These are phyloP conservation scores for Entelurus aequoreus DNA, from an alignment of 2,113 vertebrate species.

Conservation along the genomic window DNA sequence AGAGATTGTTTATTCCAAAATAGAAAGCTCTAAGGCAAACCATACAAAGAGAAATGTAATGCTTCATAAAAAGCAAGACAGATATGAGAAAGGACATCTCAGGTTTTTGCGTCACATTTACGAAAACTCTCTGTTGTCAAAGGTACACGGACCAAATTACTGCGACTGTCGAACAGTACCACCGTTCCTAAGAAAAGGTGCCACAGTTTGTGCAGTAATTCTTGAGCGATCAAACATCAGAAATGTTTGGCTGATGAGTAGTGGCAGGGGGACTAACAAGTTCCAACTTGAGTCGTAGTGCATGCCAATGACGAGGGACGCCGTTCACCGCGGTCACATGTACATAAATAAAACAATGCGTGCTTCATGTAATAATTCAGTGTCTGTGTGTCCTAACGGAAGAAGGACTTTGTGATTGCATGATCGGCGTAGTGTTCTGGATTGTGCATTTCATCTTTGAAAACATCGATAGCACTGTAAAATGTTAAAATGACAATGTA, in stretches of 20 bases:
- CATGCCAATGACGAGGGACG: constrained; percentile 9
- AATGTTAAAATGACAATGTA: constrained; percentile 45
- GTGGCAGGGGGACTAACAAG: constrained; percentile 4
- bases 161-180: constrained; percentile 39
- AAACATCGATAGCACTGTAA: constrained; percentile 37
- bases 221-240: constrained; percentile 15
- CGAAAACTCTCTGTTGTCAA: constrained; percentile 3
- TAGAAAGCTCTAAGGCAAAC: constrained; percentile 73
- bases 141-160: constrained; percentile 17
- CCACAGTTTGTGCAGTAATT: constrained; percentile 29
- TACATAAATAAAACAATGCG: constrained; percentile 51
- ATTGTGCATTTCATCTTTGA: constrained; percentile 49
- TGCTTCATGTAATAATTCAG: constrained; percentile 12
- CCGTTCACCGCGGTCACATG: constrained; percentile 18
- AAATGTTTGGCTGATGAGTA: constrained; percentile 10
- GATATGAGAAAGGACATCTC: constrained; percentile 19
- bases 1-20: constrained; percentile 72
- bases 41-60: constrained; percentile 49
- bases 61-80: constrained; percentile 53
- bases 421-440: constrained; percentile 56
- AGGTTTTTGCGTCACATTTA: background rate
- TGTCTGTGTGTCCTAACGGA: background rate
- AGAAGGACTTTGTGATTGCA: constrained; percentile 43
- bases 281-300: constrained; percentile 8
- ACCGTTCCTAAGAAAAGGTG: constrained; percentile 36